Evolutionary conservation across 2,888 invertebrate genomes (phyloP).

Genomic region (Drosophila paranaensis): DNA sequence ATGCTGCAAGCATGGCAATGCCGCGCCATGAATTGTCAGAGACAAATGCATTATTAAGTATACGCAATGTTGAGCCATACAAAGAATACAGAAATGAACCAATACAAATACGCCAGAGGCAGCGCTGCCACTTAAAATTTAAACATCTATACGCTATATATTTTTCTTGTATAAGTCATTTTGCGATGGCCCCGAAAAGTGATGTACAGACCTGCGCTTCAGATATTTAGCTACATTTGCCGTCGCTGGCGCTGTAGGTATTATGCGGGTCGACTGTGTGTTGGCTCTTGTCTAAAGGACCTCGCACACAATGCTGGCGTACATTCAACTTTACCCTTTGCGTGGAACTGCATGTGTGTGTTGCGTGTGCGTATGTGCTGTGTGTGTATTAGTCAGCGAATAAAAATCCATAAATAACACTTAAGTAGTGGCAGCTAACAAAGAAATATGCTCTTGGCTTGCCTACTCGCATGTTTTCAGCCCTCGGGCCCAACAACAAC

Average conservation of each 20-base stretch:
- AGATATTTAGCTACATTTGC: conserved; percentile 13
- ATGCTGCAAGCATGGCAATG: conserved; percentile 16
- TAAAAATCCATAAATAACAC: conserved; percentile 66
- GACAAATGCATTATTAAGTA: conserved; percentile 41
- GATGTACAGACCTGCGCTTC: conserved; percentile 16
- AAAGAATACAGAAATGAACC: conserved; percentile 6
- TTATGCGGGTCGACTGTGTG: conserved; percentile 44
- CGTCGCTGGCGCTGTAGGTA: not conserved
- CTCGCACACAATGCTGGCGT: conserved; percentile 46
- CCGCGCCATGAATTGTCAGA: not conserved
- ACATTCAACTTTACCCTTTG: conserved; percentile 62
- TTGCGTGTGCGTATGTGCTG: conserved; percentile 5
- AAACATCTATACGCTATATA: not conserved
- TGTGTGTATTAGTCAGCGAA: conserved; percentile 29
- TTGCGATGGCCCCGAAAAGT: conserved; percentile 17
- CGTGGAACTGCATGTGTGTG: not conserved
- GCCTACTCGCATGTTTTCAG: conserved; percentile 4
- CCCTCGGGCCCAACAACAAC: not conserved
- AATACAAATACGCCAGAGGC: conserved; percentile 14
- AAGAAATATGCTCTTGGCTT: conserved; percentile 49
- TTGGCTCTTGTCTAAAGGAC: conserved; percentile 53
- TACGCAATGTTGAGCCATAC: conserved; percentile 17
- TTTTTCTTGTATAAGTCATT: conserved; percentile 12
- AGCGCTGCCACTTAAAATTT: not conserved
- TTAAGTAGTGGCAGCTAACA: conserved; percentile 56